Conservation (phyloP, 2,888 invertebrate species). For the Oxycera nigricornis region DNA sequence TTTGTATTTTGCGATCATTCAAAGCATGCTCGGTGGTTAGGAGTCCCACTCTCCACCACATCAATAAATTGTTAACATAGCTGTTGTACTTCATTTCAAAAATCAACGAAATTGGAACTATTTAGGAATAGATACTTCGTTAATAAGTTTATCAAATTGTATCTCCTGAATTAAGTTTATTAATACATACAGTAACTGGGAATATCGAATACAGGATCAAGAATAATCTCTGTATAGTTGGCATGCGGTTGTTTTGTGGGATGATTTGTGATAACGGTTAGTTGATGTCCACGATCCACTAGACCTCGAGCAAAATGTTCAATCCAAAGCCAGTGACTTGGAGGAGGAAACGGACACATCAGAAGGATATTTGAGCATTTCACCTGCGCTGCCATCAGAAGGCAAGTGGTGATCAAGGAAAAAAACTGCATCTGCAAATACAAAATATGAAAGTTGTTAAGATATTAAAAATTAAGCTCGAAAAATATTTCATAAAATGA, state of each 20-base stretch:
- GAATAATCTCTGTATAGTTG: slow-evolving; percentile 61
- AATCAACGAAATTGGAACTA: slow-evolving; percentile 58
- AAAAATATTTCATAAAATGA: not conserved
- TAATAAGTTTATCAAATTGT: not conserved
- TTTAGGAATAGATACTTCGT: not conserved
- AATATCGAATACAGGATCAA: slow-evolving; percentile 58
- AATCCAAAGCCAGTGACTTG: slow-evolving; percentile 62
- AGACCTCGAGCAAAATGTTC: slow-evolving; percentile 59
- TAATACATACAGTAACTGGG: slow-evolving; percentile 56
- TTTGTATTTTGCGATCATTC: slow-evolving; percentile 54
- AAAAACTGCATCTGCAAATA: slow-evolving; percentile 13
- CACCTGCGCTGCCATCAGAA: not conserved
- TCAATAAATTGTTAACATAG: slow-evolving; percentile 57
- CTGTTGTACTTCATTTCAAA: slow-evolving; percentile 58
- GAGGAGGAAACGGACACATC: slow-evolving; percentile 61
- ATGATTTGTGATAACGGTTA: slow-evolving; percentile 59
- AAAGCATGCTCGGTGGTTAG: slow-evolving; percentile 57
- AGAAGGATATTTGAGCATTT: slow-evolving; percentile 55
- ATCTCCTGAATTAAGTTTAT: not conserved
- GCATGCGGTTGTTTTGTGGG: slow-evolving; percentile 58
- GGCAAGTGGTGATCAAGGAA: not conserved
- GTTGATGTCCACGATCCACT: slow-evolving; percentile 61
- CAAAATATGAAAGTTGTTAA: too few relatives aligned
- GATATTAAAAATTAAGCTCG: too few relatives aligned
- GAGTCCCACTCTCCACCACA: slow-evolving; percentile 57